phyloP scores from a whole-genome alignment of 2,797 vertebrate genomes.

The Salarias fasciatus region DNA sequence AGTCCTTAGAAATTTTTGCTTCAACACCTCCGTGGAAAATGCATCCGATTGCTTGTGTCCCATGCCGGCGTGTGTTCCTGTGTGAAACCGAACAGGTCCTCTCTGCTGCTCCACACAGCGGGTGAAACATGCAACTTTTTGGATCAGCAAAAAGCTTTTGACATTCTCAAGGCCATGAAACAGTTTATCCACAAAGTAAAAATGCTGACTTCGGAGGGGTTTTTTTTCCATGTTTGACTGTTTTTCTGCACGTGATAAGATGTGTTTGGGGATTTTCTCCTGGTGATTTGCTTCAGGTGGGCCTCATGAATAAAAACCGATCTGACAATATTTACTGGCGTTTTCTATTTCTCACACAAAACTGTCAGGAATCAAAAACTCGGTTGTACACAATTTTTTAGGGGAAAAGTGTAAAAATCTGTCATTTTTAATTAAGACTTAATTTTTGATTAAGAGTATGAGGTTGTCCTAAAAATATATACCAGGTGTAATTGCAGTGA shows the following conservation, averaged over 20 bases:
- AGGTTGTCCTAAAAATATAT: no score
- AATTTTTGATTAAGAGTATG: no score
- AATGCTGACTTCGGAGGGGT: conserved; percentile 7
- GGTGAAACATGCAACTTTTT: not conserved
- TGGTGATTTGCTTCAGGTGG: conserved; percentile 44
- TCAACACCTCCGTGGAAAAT: conserved; percentile 26
- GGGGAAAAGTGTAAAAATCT: no score
- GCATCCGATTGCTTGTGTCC: conserved; percentile 28
- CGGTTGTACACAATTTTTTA: no score
- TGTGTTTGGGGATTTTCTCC: conserved; percentile 11
- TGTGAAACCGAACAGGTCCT: not conserved
- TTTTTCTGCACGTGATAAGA: conserved; percentile 28
- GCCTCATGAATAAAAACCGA: conserved; percentile 59
- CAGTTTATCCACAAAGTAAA: conserved; percentile 1
- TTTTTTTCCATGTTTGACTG: conserved; percentile 14
- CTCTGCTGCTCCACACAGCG: conserved; percentile 4
- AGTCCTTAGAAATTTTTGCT: not conserved
- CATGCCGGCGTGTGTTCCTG: conserved; percentile 7
- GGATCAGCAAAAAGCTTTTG: not conserved
- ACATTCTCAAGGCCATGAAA: conserved; percentile 1
- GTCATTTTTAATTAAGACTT: no score
- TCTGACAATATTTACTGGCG: not conserved
- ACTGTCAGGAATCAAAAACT: not conserved
- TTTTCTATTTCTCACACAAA: conserved; percentile 5
- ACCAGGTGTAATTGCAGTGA: no score